phyloP scores from a whole-genome alignment of 2,888 invertebrate genomes.

The Ophion ellenae region DNA sequence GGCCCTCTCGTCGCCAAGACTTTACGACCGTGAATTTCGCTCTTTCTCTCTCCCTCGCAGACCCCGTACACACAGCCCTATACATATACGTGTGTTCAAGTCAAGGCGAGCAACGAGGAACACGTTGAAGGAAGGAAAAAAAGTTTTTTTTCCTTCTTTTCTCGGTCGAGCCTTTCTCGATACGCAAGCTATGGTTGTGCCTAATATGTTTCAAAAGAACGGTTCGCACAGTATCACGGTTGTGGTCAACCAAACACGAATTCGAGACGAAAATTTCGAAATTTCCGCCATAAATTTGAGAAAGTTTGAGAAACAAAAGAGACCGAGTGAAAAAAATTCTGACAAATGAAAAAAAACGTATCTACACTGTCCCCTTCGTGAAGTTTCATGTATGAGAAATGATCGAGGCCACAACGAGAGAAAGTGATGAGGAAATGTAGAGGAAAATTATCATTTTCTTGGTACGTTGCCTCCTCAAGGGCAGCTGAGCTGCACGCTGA shows the following conservation, averaged over 20 bases:
- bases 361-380: not conserved
- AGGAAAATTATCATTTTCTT: not conserved
- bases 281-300: not conserved
- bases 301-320: not conserved
- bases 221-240: not conserved
- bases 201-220: not conserved
- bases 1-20: slow-evolving; percentile 62
- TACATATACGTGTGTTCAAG: slow-evolving; percentile 20
- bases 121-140: not conserved
- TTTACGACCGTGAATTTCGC: slow-evolving; percentile 63
- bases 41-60: slow-evolving; percentile 28
- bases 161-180: slow-evolving; percentile 21
- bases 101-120: slow-evolving; percentile 32
- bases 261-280: not conserved
- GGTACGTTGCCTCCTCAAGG: not conserved
- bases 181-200: slow-evolving; percentile 24
- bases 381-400: too few species aligned
- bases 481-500: too few species aligned
- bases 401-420: too few species aligned
- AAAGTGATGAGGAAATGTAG: not conserved
- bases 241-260: slow-evolving; percentile 3
- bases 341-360: not conserved
- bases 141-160: slow-evolving; percentile 13
- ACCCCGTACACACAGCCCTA: not conserved
- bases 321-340: not conserved